phyloP scores from a whole-genome alignment of 2,888 invertebrate genomes.

The Abrostola tripartita region DNA sequence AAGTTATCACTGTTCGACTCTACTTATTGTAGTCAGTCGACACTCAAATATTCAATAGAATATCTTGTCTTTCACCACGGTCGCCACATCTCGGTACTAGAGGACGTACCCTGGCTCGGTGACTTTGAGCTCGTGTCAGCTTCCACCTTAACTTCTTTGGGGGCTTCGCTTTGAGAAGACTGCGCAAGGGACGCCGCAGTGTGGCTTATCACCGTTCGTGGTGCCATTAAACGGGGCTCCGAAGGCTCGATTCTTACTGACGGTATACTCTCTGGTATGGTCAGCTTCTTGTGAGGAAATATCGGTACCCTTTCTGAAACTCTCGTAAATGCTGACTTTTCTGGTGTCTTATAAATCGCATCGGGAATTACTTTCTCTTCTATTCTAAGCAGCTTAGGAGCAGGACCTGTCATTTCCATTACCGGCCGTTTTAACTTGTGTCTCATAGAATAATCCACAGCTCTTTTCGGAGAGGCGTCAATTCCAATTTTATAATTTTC shows the following conservation, averaged over 20 bases:
- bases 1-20: background rate
- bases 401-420: constrained; percentile 70
- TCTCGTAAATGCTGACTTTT: constrained; percentile 73
- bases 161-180: constrained; percentile 61
- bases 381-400: constrained; percentile 71
- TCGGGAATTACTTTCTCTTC: constrained; percentile 66
- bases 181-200: constrained; percentile 80
- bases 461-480: constrained; percentile 83
- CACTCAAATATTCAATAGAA: background rate
- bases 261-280: constrained; percentile 77
- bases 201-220: constrained; percentile 81
- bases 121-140: constrained; percentile 74
- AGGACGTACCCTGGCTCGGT: constrained; percentile 75
- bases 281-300: constrained; percentile 66
- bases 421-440: constrained; percentile 79
- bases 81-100: constrained; percentile 81
- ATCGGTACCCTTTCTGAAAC: constrained; percentile 63
- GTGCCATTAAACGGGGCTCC: constrained; percentile 41
- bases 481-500: constrained; percentile 85
- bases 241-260: constrained; percentile 63
- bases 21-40: background rate
- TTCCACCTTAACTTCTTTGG: constrained; percentile 60
- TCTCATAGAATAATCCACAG: constrained; percentile 83
- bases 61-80: constrained; percentile 74
- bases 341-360: constrained; percentile 55